Evolutionary conservation across 92 coral and sea anemone species (phyloP).

Genomic region (Epizoanthus stellaris): DNA sequence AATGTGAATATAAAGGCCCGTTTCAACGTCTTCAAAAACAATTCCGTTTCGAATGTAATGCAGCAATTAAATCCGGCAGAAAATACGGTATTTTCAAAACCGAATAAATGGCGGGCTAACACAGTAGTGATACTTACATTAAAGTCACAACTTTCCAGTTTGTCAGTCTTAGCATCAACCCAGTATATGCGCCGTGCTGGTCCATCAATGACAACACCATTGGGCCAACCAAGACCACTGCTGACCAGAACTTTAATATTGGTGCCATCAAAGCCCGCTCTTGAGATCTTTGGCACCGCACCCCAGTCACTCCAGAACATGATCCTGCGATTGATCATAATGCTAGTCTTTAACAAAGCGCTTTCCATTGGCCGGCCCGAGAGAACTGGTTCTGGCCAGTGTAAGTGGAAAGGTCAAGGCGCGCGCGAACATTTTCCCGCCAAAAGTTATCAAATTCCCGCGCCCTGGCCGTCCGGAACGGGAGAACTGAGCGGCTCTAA

Average conservation of each 20-base stretch:
- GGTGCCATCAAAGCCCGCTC: conserved; percentile 69
- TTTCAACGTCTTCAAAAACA: too few relatives aligned
- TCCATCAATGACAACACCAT: conserved; percentile 82
- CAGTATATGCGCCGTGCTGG: conserved; percentile 68
- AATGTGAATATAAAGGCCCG: too few relatives aligned
- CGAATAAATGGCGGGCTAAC: neutral
- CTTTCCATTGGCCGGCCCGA: too few relatives aligned
- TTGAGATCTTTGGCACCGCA: conserved; percentile 75
- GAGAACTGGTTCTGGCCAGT: too few relatives aligned
- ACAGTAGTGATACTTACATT: conserved; percentile 39
- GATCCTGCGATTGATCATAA: conserved; percentile 48
- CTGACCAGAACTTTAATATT: conserved; percentile 54
- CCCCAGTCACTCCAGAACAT: conserved; percentile 99
- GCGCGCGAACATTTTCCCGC: too few relatives aligned
- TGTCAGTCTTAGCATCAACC: conserved; percentile 90
- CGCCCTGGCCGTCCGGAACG: too few relatives aligned
- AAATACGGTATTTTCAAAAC: neutral
- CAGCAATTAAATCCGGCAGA: neutral
- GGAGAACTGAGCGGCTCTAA: too few relatives aligned
- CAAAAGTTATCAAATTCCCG: too few relatives aligned
- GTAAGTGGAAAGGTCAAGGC: too few relatives aligned
- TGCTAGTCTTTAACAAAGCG: too few relatives aligned
- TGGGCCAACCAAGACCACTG: conserved; percentile 86
- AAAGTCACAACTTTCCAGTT: conserved; percentile 80
- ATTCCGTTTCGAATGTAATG: neutral